Evolutionary conservation across 2,797 vertebrate genomes (phyloP), one percentile per base, ranked within the genome.

Genomic region (Sebastes nivosus): DNA sequence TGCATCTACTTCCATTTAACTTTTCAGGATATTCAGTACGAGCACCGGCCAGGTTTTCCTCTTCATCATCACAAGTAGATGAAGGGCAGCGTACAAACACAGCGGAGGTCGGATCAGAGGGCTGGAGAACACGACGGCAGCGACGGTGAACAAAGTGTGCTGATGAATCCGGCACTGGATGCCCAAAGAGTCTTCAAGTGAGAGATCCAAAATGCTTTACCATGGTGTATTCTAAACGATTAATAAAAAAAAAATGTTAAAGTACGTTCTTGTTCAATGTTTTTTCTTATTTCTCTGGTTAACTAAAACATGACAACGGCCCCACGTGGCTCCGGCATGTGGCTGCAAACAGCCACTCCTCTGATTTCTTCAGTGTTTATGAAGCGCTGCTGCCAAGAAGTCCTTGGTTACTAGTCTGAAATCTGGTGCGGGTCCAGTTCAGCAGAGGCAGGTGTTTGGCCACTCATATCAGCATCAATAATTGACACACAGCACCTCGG

Each of bases 161-260:
- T 78, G 79, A 82, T 83, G 75, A 85, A 85, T 81, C 74, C 52
- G 71, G 81, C 84, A 67, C 87, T 72, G 81, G 75, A 82, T 80
- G 81, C 84, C 89, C 90, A 92, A 91, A 92, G 89, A 91, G 74
- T 85, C 75, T 85, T 88, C 65, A 80, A 82, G 82, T 67, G 59
- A 87, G 76, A 80, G 77, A 83, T 88, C 77, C 30, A 72, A 90
- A 83, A 89, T 87, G 88, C 85, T 93, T 90, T 85, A 91, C 75
- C 34, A 60, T 72, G 83, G 86, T 92, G 86, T 92, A 80, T 88
- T 89, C 80, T 85, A 75, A 90, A 90, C 72, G 36, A 65, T 87
- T 75, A 94, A 93, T 91, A 89, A 90, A 91, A 84, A 78, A 36
- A 13, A 36, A 36, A 36, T 73, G 59, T 90, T 71, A 13, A 83